Conservation (phyloP, 1,140 invertebrate species). For the Pseudomyrmex dendroicus region DNA sequence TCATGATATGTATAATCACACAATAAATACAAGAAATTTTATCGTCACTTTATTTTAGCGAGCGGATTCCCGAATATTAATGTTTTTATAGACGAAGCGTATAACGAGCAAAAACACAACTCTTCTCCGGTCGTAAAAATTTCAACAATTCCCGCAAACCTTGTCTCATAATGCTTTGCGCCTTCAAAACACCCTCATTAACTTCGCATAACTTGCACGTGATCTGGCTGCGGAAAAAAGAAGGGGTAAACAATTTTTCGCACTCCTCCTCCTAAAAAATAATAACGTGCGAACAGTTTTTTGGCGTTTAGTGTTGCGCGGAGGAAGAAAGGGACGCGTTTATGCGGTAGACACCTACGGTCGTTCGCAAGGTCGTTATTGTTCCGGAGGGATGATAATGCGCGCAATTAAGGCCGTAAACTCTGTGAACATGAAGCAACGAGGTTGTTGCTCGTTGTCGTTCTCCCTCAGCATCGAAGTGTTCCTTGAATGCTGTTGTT, state of each 20-base stretch:
- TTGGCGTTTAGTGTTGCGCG: slow-evolving; percentile 52
- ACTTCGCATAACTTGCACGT: slow-evolving; percentile 7
- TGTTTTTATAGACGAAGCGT: slow-evolving; percentile 14
- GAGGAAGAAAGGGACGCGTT: slow-evolving; percentile 16
- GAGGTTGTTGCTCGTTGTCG: slow-evolving; percentile 48
- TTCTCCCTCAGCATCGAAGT: slow-evolving; percentile 47
- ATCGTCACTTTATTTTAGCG: neutral
- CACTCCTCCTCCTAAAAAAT: slow-evolving; percentile 42
- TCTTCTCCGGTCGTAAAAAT: slow-evolving; percentile 5
- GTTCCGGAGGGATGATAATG: slow-evolving; percentile 66
- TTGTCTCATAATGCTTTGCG: slow-evolving; percentile 10
- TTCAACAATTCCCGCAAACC: slow-evolving; percentile 38
- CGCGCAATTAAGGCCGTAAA: slow-evolving; percentile 69
- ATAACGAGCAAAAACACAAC: neutral
- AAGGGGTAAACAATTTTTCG: slow-evolving; percentile 8
- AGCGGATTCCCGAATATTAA: neutral
- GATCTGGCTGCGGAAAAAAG: neutral
- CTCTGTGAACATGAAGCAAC: slow-evolving; percentile 12
- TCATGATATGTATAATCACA: neutral
- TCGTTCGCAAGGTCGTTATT: slow-evolving; percentile 61
- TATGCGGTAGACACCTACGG: slow-evolving; percentile 65
- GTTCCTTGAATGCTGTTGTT: slow-evolving; percentile 56
- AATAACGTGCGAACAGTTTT: slow-evolving; percentile 68
- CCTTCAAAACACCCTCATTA: slow-evolving; percentile 26
- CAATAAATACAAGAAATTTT: neutral